Conservation (phyloP, 2,797 vertebrate genomes). For the Parauchenoglanis punctatus region DNA sequence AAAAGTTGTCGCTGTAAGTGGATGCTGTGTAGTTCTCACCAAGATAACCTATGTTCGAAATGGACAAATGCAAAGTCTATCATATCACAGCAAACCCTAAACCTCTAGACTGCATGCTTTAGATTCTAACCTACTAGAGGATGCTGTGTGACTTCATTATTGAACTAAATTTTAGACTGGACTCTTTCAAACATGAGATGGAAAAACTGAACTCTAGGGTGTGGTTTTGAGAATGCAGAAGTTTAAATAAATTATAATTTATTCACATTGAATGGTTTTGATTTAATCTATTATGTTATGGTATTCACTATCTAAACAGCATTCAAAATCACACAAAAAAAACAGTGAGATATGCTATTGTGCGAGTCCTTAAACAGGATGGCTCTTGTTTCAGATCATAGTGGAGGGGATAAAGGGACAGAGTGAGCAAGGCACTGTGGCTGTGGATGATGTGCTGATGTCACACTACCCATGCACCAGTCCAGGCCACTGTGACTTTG, state of each 20-base stretch:
- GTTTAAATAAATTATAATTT: not conserved
- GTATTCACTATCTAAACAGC: not conserved
- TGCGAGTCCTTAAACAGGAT: not conserved
- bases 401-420: constrained; percentile 73
- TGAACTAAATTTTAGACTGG: not conserved
- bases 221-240: not conserved
- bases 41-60: not conserved
- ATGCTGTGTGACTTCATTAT: not conserved
- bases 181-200: not conserved
- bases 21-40: not conserved
- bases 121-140: no score
- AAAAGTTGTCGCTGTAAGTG: not conserved
- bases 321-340: not conserved
- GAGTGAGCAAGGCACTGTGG: constrained; percentile 68
- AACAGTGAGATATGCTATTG: not conserved
- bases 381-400: constrained; percentile 65
- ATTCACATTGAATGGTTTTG: not conserved
- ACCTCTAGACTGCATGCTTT: not conserved
- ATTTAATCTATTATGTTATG: not conserved
- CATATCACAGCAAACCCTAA: not conserved
- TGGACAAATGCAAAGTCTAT: not conserved
- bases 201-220: not conserved
- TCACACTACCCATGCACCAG: constrained; percentile 63
- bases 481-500: constrained; percentile 74
- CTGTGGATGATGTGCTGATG: constrained; percentile 76